Evolutionary conservation across 2,797 vertebrate species (phyloP), one percentile per base, ranked within the genome.

Genomic region (Poliocrania exsul): DNA sequence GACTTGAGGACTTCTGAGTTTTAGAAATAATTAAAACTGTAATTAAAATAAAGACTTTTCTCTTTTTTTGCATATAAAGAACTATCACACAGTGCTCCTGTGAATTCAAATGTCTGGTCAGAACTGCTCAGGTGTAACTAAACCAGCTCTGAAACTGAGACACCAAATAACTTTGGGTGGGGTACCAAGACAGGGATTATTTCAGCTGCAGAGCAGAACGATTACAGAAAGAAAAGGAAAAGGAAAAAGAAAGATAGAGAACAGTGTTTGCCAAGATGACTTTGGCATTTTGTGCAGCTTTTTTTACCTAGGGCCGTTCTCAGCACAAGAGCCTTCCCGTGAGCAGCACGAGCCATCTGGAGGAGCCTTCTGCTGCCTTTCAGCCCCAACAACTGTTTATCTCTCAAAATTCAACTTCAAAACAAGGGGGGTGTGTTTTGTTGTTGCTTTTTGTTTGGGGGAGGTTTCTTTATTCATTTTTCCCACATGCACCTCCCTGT

Each of bases 281-380:
- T 71, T 91, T 90, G 49, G 81, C 66, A 28, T 94, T 88, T 89
- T 6, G 7, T 20, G 29, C 74, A 77, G 87, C 44, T 86, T 89
- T 89, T 90, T 73, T 80, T 60, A 82, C 46, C 47, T 57, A 65
- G 58, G 78, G 40, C 70, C 0, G 25, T 47, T 73, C 78, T 79
- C 62, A 60, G 80, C 28, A 25, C 11, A 17, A 56, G 56, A 77
- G 24, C 44, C 74, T 77, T 88, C 90, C 73, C 81, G 62, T 77
- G 53, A 15, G 61, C 72, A 70, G 80, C 74, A 57, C 26, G 3
- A 91, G 51, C 90, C 87, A 88, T 92, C 90, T 95, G 95, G 77
- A 93, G 61, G 37, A 93, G 74, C 46, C 85, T 92, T 86, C 87
- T 92, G 67, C 81, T 42, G 44, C 49, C 84, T 92, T 57, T 72